Evolutionary conservation across 2,888 invertebrate species (phyloP), one percentile per base, ranked within the genome.

Genomic region (Ptilodon capucinus): DNA sequence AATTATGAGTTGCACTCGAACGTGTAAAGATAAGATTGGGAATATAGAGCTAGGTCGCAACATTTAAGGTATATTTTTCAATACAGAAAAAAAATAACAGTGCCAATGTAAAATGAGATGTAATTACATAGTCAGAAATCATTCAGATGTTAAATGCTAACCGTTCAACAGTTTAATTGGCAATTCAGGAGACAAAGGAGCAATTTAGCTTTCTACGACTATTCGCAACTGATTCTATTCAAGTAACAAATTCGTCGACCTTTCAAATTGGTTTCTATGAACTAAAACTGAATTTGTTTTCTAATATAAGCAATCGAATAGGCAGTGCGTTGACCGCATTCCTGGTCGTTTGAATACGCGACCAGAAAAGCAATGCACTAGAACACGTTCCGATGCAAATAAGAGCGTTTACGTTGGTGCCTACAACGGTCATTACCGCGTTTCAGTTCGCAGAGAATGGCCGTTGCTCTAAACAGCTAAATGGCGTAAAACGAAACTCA

Each of bases 361-460:
- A 60, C 61, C 64, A 48, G 62, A 63, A 68, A 65, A 74, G 76
- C 72, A 77, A 78, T 76, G 79, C 75, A 75, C 72, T 73, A 71
- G 63, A 78, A 78, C 81, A 81, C 80, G 82, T 84, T 85, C 76
- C 74, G 71, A 81, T 83, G 83, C 84, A 86, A 86, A 87, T 86
- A 85, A 76, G 79, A 79, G 71, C 84, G 77, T 84, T 86, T 82
- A 81, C 75, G 73, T 79, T 63, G 75, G 74, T 75, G 71, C 79
- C 76, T 77, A 84, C 83, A 81, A 83, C 83, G 78, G 83, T 77
- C 81, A 86, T 86, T 87, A 86, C 81, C 76, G 74, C 79, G 82
- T 83, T 87, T 84, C 84, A 83, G 82, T 84, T 79, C 81, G 76
- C 71, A 57, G 53, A 66, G 76, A 75, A 80, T 73, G 75, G 79